A percentile compares a stretch with the other conserved stretches of the same genome.
phyloP scores from a whole-genome alignment of 2,113 vertebrate species.

The Suncus etruscus region DNA sequence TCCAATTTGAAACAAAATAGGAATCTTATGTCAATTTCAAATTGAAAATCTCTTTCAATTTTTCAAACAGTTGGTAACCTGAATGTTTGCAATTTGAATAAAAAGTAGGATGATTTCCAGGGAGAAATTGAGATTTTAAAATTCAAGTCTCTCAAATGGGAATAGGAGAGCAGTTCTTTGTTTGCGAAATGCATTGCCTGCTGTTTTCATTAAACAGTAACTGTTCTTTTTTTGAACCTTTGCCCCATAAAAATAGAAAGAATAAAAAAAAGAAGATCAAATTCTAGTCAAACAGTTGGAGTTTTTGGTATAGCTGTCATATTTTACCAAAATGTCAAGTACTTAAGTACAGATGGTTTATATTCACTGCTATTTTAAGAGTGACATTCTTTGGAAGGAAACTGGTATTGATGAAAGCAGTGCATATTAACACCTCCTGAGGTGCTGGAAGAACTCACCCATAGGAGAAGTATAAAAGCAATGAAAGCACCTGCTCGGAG shows the following conservation, averaged over 20 bases:
- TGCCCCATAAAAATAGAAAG: constrained; percentile 69
- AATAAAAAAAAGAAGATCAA: constrained; percentile 59
- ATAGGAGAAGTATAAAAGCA: constrained; percentile 18
- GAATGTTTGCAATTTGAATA: constrained; percentile 79
- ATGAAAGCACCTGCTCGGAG: constrained; percentile 48
- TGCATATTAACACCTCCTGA: constrained; percentile 2
- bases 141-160: constrained; percentile 70
- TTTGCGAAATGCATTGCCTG: constrained; percentile 75
- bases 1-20: constrained; percentile 70
- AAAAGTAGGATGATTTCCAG: constrained; percentile 75
- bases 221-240: constrained; percentile 72
- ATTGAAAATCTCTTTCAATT: constrained; percentile 76
- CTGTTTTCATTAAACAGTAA: constrained; percentile 81
- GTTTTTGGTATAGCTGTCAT: constrained; percentile 65
- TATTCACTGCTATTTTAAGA: constrained; percentile 71
- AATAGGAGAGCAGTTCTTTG: constrained; percentile 76
- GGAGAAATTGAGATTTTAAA: constrained; percentile 69
- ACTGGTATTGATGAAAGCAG: constrained; percentile 50
- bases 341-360: constrained; percentile 75
- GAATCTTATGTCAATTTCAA: constrained; percentile 72
- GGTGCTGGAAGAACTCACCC: constrained; percentile 22
- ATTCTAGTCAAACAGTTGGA: constrained; percentile 73
- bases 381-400: constrained; percentile 48
- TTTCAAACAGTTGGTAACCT: constrained; percentile 78
- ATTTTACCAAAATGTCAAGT: constrained; percentile 78